Percentiles rank a stretch among this genome's conserved stretches.
These are phyloP conservation scores for Deladenus siricidicola DNA, from an alignment of 2,888 invertebrate genomes.

Conservation along the genomic window DNA sequence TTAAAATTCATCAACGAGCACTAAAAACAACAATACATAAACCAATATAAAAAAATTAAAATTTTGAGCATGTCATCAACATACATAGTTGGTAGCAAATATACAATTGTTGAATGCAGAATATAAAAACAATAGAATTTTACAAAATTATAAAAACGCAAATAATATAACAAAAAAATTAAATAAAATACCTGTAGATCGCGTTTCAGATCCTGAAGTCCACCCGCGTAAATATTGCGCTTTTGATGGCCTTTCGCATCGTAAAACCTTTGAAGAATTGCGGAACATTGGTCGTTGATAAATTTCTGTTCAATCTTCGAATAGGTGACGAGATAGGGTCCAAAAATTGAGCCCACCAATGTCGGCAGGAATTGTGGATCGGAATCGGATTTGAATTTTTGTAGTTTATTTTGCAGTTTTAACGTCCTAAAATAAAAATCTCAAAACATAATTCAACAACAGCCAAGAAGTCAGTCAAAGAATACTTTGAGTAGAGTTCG, in stretches of 20 bases:
- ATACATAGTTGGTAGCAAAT: too few relatives aligned
- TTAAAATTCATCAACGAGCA: too few relatives aligned
- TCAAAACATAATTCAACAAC: neutral
- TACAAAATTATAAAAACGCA: too few relatives aligned
- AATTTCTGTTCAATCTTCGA: constrained; percentile 66
- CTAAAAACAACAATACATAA: too few relatives aligned
- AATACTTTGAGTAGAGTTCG: constrained; percentile 76
- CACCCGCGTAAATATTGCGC: constrained; percentile 78
- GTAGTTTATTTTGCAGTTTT: constrained; percentile 67
- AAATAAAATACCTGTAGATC: too few relatives aligned
- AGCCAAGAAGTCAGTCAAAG: neutral
- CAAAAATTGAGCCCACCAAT: constrained; percentile 72
- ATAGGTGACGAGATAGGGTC: constrained; percentile 66
- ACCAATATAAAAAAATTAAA: too few relatives aligned
- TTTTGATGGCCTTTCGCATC: constrained; percentile 87
- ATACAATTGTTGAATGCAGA: too few relatives aligned
- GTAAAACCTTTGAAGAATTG: constrained; percentile 76
- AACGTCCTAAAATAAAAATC: constrained; percentile 61
- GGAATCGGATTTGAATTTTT: constrained; percentile 67
- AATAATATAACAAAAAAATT: too few relatives aligned
- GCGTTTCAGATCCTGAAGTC: constrained; percentile 81
- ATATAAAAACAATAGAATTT: too few relatives aligned
- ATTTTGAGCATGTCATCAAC: too few relatives aligned
- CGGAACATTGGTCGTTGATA: constrained; percentile 69
- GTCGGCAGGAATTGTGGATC: constrained; percentile 72